These are phyloP conservation scores for Bombus difficillimus DNA, from an alignment of 1,140 invertebrate species.

Conservation along the genomic window DNA sequence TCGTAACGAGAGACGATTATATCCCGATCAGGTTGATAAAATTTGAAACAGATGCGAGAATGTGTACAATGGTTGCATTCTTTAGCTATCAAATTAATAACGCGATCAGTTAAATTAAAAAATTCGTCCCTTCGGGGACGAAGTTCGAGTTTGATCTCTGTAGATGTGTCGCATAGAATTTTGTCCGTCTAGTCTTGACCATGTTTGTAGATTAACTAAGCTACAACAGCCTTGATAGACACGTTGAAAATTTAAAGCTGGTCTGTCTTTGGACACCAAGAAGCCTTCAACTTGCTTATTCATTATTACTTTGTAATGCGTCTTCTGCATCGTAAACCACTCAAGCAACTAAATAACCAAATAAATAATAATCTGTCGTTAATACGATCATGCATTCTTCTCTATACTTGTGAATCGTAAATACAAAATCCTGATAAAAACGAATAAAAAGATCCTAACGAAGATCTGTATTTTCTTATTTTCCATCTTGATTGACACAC, in stretches of 20 bases:
- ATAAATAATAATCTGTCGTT: too few species aligned
- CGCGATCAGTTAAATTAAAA: neutral
- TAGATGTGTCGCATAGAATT: neutral
- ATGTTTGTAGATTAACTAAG: slow-evolving; percentile 35
- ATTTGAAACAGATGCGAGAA: too few species aligned
- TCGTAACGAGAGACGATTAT: too few species aligned
- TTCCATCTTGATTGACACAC: too few species aligned
- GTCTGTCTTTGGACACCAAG: slow-evolving; percentile 67
- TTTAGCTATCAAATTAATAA: too few species aligned
- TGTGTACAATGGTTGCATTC: too few species aligned
- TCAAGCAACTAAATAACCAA: neutral
- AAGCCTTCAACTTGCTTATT: slow-evolving; percentile 64
- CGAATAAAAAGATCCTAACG: too few species aligned
- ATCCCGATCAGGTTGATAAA: too few species aligned
- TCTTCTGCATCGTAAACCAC: neutral
- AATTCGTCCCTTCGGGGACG: neutral
- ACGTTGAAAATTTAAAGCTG: slow-evolving; percentile 72
- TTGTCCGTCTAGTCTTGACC: neutral
- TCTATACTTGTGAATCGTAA: too few species aligned
- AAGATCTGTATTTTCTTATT: too few species aligned
- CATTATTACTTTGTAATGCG: slow-evolving; percentile 66
- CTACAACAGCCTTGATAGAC: slow-evolving; percentile 66
- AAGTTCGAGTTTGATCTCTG: neutral
- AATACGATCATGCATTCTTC: too few species aligned
- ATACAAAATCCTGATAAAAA: too few species aligned